Percentiles rank a stretch among this genome's conserved stretches.
Conservation (phyloP, 1,140 invertebrate genomes). For the Euwallacea similis region DNA sequence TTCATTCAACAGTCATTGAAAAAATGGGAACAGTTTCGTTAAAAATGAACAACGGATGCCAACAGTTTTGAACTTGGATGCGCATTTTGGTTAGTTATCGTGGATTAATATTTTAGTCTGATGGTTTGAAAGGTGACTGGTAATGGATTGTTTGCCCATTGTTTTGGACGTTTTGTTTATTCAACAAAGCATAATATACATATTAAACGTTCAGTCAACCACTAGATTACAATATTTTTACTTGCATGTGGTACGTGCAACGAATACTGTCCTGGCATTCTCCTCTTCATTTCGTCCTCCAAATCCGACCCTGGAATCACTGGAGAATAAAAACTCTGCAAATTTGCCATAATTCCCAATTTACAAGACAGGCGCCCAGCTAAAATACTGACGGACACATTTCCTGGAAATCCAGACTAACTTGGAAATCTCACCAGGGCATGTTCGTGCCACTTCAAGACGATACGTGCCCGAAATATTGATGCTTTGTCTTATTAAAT, state of each 20-base stretch:
- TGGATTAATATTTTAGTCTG: too few species aligned
- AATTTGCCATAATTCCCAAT: constrained; percentile 34
- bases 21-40: not conserved
- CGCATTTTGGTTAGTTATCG: too few species aligned
- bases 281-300: not conserved
- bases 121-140: too few species aligned
- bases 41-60: too few species aligned
- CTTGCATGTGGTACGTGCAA: too few species aligned
- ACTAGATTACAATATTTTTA: too few species aligned
- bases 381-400: constrained; percentile 34
- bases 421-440: constrained; percentile 24
- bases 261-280: not conserved
- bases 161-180: too few species aligned
- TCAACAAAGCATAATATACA: too few species aligned
- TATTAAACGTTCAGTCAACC: too few species aligned
- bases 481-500: constrained; percentile 36
- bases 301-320: constrained; percentile 5
- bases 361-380: constrained; percentile 28
- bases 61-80: too few species aligned
- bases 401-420: constrained; percentile 33
- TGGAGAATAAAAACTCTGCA: constrained; percentile 20
- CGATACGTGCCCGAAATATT: constrained; percentile 35
- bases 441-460: constrained; percentile 36
- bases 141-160: too few species aligned
- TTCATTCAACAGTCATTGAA: not conserved